phyloP scores from a whole-genome alignment of 2,888 invertebrate genomes.

The Papilio protenor region DNA sequence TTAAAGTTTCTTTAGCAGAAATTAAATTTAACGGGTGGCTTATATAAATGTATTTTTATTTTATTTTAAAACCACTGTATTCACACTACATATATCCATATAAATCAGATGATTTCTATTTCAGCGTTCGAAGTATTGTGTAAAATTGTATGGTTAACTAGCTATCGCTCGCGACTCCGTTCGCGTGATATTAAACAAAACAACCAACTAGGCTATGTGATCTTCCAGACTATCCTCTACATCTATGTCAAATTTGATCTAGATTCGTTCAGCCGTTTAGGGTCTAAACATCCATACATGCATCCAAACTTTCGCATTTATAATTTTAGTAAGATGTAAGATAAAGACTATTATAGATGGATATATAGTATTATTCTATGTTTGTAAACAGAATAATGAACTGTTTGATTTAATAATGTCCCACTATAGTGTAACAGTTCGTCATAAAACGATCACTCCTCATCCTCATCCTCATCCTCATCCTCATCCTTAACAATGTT shows the following conservation, averaged over 20 bases:
- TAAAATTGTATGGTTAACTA: not conserved
- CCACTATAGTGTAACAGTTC: slow-evolving; percentile 21
- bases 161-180: too few species aligned
- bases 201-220: too few species aligned
- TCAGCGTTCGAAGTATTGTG: not conserved
- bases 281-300: too few species aligned
- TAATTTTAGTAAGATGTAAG: too few species aligned
- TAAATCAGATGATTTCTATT: not conserved
- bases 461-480: too few species aligned
- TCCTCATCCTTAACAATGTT: slow-evolving; percentile 29
- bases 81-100: not conserved
- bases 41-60: not conserved
- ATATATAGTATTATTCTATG: not conserved
- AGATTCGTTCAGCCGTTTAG: too few species aligned
- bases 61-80: not conserved
- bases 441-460: slow-evolving; percentile 41
- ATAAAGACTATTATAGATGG: not conserved
- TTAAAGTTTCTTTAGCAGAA: not conserved
- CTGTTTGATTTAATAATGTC: slow-evolving; percentile 31
- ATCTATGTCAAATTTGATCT: too few species aligned
- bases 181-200: too few species aligned
- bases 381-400: slow-evolving; percentile 10
- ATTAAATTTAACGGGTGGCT: not conserved
- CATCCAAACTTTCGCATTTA: too few species aligned
- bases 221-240: too few species aligned